Conservation (phyloP, 2,888 invertebrate species). For the Dicycla oo region DNA sequence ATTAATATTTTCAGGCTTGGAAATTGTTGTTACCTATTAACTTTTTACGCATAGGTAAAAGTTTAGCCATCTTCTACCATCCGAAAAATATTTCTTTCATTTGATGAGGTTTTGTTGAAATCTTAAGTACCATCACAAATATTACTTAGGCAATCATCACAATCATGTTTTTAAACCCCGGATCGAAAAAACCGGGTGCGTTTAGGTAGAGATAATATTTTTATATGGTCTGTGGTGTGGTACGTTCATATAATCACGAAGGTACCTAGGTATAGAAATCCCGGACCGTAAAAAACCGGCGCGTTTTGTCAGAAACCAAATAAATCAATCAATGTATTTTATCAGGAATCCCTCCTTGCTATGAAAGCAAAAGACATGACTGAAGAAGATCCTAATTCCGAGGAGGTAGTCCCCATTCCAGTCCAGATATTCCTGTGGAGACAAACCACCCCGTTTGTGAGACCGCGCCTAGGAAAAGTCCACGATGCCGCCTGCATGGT, state of each 20-base stretch:
- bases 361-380: conserved; percentile 78
- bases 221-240: no score
- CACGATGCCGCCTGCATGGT: conserved; percentile 99
- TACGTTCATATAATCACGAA: neutral
- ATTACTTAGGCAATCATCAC: neutral
- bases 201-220: neutral
- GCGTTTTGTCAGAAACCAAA: neutral
- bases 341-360: conserved; percentile 35
- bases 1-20: neutral
- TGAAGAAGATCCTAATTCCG: conserved; percentile 92
- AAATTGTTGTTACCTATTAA: neutral
- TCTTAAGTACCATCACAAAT: neutral
- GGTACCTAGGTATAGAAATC: neutral
- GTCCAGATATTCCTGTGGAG: conserved; percentile 99
- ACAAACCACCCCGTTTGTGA: conserved; percentile 98
- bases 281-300: no score
- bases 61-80: no score
- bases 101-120: neutral
- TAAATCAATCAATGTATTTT: conserved; percentile 34
- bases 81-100: neutral
- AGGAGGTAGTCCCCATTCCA: conserved; percentile 97
- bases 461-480: conserved; percentile 98
- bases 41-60: neutral
- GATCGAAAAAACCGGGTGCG: no score
- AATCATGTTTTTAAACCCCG: neutral